Percentiles rank a stretch among this genome's conserved stretches.
Conservation (phyloP, 2,888 invertebrate species). For the Incurvaria masculella region DNA sequence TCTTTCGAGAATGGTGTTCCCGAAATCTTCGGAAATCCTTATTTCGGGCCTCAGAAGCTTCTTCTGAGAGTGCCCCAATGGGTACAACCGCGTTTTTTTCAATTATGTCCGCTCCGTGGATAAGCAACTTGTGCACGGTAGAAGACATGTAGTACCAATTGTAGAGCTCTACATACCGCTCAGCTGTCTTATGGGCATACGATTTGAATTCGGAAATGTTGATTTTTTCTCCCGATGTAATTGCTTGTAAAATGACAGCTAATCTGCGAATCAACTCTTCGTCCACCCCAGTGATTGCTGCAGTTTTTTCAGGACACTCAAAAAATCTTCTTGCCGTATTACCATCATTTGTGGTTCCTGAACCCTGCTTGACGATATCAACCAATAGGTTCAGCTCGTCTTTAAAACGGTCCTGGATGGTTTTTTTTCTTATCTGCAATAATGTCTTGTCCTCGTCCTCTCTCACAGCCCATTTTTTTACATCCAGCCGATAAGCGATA, state of each 20-base stretch:
- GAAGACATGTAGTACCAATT: background rate
- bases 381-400: constrained; percentile 15
- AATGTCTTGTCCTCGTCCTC: background rate
- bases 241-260: background rate
- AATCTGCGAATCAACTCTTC: background rate
- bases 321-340: constrained; percentile 19
- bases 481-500: background rate
- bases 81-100: background rate
- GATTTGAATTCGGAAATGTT: background rate
- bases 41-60: background rate
- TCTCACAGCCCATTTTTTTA: background rate
- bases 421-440: background rate
- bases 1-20: constrained; percentile 1
- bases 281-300: constrained; percentile 19
- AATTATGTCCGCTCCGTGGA: background rate
- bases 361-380: constrained; percentile 18
- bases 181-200: background rate
- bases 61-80: background rate
- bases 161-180: background rate
- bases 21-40: background rate
- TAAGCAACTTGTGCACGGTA: background rate
- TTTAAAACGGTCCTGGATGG: background rate
- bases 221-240: background rate
- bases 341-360: constrained; percentile 19
- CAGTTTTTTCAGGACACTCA: constrained; percentile 12